phyloP scores from a whole-genome alignment of 2,797 vertebrate species.

The Gymnodraco acuticeps region DNA sequence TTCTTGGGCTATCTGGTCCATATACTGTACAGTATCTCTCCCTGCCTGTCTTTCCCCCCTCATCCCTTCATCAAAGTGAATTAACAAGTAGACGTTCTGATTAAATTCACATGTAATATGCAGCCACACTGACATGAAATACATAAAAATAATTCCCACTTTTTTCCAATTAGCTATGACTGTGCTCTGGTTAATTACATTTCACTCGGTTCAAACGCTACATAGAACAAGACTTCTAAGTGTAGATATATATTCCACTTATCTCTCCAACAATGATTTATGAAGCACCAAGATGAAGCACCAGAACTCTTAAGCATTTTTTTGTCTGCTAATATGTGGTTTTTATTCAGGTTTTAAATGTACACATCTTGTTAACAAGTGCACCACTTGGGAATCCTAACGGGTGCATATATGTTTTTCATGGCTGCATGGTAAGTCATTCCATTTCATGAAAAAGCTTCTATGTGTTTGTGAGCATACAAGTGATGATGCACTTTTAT shows the following conservation, averaged over 20 bases:
- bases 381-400: slow-evolving; percentile 6
- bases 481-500: background rate
- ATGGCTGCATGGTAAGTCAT: background rate
- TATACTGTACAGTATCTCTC: slow-evolving; percentile 34
- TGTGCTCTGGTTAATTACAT: slow-evolving; percentile 76
- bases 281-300: slow-evolving; percentile 66
- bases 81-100: slow-evolving; percentile 70
- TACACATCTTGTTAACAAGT: slow-evolving; percentile 7
- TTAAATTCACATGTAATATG: slow-evolving; percentile 70
- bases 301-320: slow-evolving; percentile 44
- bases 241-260: slow-evolving; percentile 65
- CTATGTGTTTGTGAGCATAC: background rate
- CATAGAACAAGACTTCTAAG: slow-evolving; percentile 64
- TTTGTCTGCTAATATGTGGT: slow-evolving; percentile 13
- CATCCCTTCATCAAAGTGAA: slow-evolving; percentile 69
- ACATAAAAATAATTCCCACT: slow-evolving; percentile 63
- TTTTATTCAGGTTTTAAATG: slow-evolving; percentile 40
- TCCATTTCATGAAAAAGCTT: background rate
- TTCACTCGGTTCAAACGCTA: slow-evolving; percentile 65
- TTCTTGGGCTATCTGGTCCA: slow-evolving; percentile 36
- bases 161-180: slow-evolving; percentile 75
- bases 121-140: slow-evolving; percentile 61
- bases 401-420: slow-evolving; percentile 1
- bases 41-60: background rate
- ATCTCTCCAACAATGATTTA: slow-evolving; percentile 66